A percentile compares a stretch with the other conserved stretches of the same genome.
Conservation (phyloP, 1,140 invertebrate genomes). For the Spodoptera frugiperda region DNA sequence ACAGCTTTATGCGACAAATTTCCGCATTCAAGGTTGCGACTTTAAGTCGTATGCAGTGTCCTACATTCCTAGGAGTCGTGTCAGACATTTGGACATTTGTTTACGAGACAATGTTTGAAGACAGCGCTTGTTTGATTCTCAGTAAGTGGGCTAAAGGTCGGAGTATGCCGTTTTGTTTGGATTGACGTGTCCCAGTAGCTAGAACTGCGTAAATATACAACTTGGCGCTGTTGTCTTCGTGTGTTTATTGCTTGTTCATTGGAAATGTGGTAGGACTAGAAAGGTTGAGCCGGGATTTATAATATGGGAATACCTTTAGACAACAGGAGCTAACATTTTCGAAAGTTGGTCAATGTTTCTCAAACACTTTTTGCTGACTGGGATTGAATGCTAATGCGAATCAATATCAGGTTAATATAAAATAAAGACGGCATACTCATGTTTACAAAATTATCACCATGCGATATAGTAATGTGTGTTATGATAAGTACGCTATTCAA, state of each 20-base stretch:
- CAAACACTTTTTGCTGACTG: background rate
- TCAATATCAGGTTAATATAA: too few relatives aligned
- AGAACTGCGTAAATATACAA: slow-evolving; percentile 33
- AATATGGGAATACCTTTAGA: too few relatives aligned
- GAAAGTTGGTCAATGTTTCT: background rate
- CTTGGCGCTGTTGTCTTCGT: background rate
- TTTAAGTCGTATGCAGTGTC: slow-evolving; percentile 30
- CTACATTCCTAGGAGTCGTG: slow-evolving; percentile 16
- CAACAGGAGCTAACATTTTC: too few relatives aligned
- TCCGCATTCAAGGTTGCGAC: slow-evolving; percentile 41
- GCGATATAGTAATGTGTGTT: too few relatives aligned
- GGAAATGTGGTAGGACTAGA: background rate
- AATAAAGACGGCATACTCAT: too few relatives aligned
- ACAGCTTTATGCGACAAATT: slow-evolving; percentile 37
- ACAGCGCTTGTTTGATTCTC: slow-evolving; percentile 30
- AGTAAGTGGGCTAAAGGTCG: slow-evolving; percentile 30
- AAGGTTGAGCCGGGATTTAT: background rate
- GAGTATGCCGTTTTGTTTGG: slow-evolving; percentile 14
- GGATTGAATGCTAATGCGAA: too few relatives aligned
- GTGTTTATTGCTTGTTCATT: slow-evolving; percentile 8
- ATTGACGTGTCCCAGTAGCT: slow-evolving; percentile 35
- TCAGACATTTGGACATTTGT: slow-evolving; percentile 41
- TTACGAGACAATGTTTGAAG: slow-evolving; percentile 31
- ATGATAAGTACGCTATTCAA: too few relatives aligned
- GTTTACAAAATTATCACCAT: too few relatives aligned